phyloP scores from a whole-genome alignment of 2,888 invertebrate genomes.

The Hartigia nigra region DNA sequence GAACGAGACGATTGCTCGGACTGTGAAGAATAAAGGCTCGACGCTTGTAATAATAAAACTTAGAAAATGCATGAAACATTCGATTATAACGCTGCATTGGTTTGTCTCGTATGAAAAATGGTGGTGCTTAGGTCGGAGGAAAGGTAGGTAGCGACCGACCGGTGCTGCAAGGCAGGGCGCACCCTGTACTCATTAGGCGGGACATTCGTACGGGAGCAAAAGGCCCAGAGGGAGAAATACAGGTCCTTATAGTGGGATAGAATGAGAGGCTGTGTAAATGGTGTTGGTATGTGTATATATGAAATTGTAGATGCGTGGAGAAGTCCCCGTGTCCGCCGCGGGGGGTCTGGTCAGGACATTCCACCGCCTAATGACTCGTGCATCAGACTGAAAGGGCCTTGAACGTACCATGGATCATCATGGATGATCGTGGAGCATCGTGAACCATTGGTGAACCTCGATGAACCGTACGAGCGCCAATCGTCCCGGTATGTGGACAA shows the following conservation, averaged over 20 bases:
- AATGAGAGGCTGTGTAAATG: neutral
- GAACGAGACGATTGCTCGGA: too few species aligned
- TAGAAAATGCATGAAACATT: neutral
- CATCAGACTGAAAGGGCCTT: conserved; percentile 29
- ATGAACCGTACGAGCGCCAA: neutral
- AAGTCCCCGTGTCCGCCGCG: conserved; percentile 5
- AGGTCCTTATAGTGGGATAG: neutral
- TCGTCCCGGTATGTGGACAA: conserved; percentile 10
- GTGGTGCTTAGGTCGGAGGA: neutral
- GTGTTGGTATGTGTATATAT: neutral
- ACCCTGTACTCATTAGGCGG: conserved; percentile 3
- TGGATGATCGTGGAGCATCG: conserved; percentile 29
- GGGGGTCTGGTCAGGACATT: conserved; percentile 29
- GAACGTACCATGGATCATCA: conserved; percentile 35
- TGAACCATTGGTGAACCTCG: conserved; percentile 25
- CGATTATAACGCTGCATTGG: neutral
- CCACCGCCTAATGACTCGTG: conserved; percentile 39
- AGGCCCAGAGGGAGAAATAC: neutral
- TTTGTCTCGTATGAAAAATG: neutral
- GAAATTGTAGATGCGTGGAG: neutral
- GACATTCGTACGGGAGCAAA: neutral
- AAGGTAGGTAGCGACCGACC: neutral
- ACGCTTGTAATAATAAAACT: neutral
- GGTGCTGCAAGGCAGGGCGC: neutral
- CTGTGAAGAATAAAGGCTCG: neutral